Evolutionary conservation across 2,113 vertebrate species (phyloP).

Genomic region (Apaloderma vittatum): DNA sequence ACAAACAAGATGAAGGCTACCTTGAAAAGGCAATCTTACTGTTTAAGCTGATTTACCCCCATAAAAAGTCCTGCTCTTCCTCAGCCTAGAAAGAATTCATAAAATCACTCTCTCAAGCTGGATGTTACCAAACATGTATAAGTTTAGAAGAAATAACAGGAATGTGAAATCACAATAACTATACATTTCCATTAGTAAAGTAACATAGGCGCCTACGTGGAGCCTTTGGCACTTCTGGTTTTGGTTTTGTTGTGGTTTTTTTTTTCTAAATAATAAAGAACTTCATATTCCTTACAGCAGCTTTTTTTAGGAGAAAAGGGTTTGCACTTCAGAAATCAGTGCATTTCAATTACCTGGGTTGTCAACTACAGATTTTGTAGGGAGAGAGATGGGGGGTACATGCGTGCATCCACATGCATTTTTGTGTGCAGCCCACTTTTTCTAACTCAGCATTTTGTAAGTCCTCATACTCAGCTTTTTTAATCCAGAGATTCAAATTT

Average conservation of each 20-base stretch:
- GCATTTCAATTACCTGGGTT: neutral
- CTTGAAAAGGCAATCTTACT: neutral
- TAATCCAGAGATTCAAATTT: neutral
- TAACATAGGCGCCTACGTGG: neutral
- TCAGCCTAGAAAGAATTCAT: neutral
- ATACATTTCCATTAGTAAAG: neutral
- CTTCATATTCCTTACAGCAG: neutral
- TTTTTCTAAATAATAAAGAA: neutral
- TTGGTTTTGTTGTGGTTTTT: neutral
- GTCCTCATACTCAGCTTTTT: neutral
- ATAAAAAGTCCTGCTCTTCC: neutral
- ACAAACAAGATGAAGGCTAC: slow-evolving; percentile 30
- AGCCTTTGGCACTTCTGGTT: neutral
- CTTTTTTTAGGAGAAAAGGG: neutral
- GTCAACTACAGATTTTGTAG: neutral
- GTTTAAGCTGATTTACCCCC: neutral
- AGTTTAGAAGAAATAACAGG: neutral
- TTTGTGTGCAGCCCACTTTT: neutral
- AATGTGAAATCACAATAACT: neutral
- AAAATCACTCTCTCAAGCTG: neutral
- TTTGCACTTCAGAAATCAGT: neutral
- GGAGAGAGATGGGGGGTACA: neutral
- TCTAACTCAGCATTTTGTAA: neutral
- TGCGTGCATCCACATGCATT: accelerated
- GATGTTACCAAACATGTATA: neutral